Base-by-base conservation (phyloP, 1,140 invertebrate species). In the Eufriesea mexicana region DNA sequence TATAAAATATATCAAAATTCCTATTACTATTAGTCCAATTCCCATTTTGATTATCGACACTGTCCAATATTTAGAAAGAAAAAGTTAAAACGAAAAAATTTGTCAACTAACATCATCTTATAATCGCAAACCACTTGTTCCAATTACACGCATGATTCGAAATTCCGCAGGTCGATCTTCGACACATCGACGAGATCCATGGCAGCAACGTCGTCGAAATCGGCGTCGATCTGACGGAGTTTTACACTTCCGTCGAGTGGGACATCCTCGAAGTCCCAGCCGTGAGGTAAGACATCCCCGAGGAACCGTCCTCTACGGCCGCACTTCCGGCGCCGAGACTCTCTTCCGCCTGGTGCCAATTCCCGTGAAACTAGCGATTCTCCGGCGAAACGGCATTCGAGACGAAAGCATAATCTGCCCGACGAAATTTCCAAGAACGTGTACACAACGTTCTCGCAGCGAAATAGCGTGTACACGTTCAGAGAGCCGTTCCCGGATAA, bases 201-300 rank as follows among this genome's bases (percentile, higher is more conserved):
- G 97, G 97, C 87, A 97, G 97, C 84, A 97, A 97, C 91, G 95
- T 97, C 77, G 97, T 98, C 28, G 96, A 97, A 68, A 96, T 98
- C 87, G 98, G 98, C 74, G 98, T 99, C 59, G 98, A 99, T 95
- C 95, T 99, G 87, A 97, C 97, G 66, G 98, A 99, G 94, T 99
- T 98, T 95, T 99, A 99, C 94, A 97, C 97, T 91, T 99, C 98
- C 79, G 98, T 99, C 28, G 99, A 99, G 95, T 99, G 99, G 99
- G 99, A 99, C 94, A 98, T 99, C 91, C 96, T 99, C 79, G 97
- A 98, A 94, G 98, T 99, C 88, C 98, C 98, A 51, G 98, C 98
- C 88, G 97, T 98, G 79, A 96, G 97, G 97, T 97, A 93, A 95
- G 72, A 18, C 14, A n/a, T 68, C 20, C 20, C 28, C 45, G 6